Percentiles rank a stretch among this genome's conserved stretches.
These are phyloP conservation scores for Planiliza haematocheilus DNA, from an alignment of 2,113 vertebrate species.

Conservation along the genomic window DNA sequence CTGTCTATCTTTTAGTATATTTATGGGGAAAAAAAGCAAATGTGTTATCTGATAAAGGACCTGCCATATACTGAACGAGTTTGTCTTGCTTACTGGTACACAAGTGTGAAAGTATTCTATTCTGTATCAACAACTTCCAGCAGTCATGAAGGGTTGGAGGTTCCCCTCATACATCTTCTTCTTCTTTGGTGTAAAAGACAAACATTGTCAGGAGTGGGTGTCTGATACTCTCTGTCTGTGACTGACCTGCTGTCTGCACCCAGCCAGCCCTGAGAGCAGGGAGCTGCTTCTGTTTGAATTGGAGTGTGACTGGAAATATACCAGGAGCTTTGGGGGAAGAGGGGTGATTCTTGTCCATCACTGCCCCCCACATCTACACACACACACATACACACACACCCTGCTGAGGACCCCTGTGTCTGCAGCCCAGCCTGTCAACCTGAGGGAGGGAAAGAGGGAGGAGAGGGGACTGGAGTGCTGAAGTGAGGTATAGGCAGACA, in stretches of 20 bases:
- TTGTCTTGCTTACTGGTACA: too few relatives aligned
- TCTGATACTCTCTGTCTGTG: conserved; percentile 25
- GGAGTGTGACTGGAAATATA: conserved; percentile 74
- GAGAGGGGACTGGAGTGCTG: conserved; percentile 46
- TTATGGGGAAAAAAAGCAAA: too few relatives aligned
- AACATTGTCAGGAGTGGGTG: conserved; percentile 11
- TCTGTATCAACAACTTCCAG: background rate
- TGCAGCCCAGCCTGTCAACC: conserved; percentile 70
- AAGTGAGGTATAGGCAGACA: conserved; percentile 65
- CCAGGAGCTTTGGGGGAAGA: conserved; percentile 49
- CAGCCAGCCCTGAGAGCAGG: conserved; percentile 26
- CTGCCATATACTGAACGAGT: too few relatives aligned
- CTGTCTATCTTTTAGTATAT: too few relatives aligned
- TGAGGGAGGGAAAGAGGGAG: conserved; percentile 22
- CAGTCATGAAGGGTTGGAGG: background rate
- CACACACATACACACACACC: conserved; percentile 34
- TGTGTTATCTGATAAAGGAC: too few relatives aligned
- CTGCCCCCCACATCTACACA: conserved; percentile 6
- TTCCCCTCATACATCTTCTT: conserved; percentile 5
- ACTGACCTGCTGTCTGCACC: conserved; percentile 58
- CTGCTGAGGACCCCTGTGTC: conserved; percentile 74
- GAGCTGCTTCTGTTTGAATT: conserved; percentile 71
- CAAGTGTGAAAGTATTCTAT: too few relatives aligned
- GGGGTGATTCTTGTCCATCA: conserved; percentile 57
- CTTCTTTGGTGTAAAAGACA: conserved; percentile 26